phyloP scores from a whole-genome alignment of 2,113 vertebrate species.

The Panthera tigris region DNA sequence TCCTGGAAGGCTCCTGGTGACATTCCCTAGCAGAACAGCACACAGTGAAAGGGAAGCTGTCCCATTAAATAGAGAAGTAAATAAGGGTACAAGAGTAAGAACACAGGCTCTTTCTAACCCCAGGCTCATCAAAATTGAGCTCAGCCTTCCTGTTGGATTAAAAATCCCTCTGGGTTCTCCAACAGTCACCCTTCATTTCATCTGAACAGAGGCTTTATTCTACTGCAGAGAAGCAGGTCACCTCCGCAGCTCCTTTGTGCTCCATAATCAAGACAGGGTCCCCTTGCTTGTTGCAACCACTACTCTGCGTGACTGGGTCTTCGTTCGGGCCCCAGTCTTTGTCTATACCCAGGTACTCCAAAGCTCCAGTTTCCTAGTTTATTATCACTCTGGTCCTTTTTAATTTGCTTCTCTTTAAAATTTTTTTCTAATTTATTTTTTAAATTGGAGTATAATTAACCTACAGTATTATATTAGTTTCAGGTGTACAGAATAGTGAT shows the following conservation, averaged over 20 bases:
- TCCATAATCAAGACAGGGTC: neutral
- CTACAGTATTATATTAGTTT: neutral
- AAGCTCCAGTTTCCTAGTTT: neutral
- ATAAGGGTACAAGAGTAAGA: neutral
- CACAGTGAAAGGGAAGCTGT: neutral
- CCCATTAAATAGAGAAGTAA: neutral
- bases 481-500: neutral
- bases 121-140: neutral
- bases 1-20: neutral
- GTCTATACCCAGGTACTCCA: neutral
- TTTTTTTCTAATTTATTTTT: neutral
- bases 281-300: neutral
- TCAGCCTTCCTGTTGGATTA: neutral
- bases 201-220: neutral
- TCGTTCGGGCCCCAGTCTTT: neutral
- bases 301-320: neutral
- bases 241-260: neutral
- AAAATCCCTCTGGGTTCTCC: neutral
- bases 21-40: neutral
- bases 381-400: neutral
- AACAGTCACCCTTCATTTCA: neutral
- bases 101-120: neutral
- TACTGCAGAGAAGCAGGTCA: neutral
- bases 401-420: neutral
- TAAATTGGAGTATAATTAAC: neutral